phyloP scores from a whole-genome alignment of 2,113 vertebrate genomes.

The Thermophis baileyi region DNA sequence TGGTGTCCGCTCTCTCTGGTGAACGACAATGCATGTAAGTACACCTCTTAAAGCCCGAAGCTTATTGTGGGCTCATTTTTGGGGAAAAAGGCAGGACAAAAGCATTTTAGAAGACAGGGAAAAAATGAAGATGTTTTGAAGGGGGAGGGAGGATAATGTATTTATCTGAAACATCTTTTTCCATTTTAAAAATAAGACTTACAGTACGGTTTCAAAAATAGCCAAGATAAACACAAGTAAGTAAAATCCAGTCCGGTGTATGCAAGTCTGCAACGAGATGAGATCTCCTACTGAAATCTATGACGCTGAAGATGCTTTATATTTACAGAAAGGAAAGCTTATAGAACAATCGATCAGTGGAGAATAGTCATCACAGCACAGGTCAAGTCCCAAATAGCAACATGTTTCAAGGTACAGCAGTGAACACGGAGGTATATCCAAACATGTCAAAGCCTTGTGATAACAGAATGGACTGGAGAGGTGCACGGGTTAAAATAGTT shows the following conservation, averaged over 20 bases:
- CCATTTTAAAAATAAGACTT: neutral
- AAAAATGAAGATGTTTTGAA: neutral
- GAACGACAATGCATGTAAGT: constrained; percentile 50
- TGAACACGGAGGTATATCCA: neutral
- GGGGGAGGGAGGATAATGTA: neutral
- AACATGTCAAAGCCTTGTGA: neutral
- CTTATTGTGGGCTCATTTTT: constrained; percentile 36
- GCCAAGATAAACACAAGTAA: neutral
- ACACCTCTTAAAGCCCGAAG: constrained; percentile 12
- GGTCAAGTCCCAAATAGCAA: neutral
- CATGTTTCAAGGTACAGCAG: neutral
- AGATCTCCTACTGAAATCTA: neutral
- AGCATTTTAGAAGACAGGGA: constrained; percentile 1
- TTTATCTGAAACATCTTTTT: neutral
- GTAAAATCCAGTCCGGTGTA: neutral
- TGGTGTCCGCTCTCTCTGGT: constrained; percentile 48
- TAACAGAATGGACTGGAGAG: neutral
- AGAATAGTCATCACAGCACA: too few relatives aligned
- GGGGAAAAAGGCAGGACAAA: constrained; percentile 45
- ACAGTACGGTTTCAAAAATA: neutral
- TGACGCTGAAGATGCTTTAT: neutral
- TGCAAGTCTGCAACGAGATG: too few relatives aligned
- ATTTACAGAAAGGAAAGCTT: neutral
- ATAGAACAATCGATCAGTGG: neutral
- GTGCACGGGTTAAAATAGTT: neutral